Evolutionary conservation across 2,888 invertebrate genomes (phyloP).

Genomic region (Trisateles emortualis): DNA sequence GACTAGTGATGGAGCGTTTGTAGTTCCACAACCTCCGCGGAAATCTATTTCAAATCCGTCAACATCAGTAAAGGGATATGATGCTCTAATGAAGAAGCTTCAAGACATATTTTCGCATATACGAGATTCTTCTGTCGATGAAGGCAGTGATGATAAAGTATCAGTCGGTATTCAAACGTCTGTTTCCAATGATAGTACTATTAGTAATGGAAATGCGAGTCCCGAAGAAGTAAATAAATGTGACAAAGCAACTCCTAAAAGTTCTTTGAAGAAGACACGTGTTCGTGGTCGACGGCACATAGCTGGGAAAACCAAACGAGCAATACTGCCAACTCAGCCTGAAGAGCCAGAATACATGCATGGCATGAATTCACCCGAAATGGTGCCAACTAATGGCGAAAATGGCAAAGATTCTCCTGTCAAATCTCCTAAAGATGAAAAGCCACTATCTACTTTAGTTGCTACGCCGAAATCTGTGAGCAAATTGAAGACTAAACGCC

Average conservation of each 20-base stretch:
- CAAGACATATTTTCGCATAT: slow-evolving; percentile 79
- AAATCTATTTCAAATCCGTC: slow-evolving; percentile 75
- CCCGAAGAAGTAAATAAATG: slow-evolving; percentile 76
- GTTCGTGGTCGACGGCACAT: slow-evolving; percentile 79
- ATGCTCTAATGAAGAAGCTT: slow-evolving; percentile 75
- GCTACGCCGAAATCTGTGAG: slow-evolving; percentile 79
- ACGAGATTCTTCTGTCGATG: slow-evolving; percentile 67
- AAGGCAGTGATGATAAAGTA: slow-evolving; percentile 72
- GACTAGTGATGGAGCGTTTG: slow-evolving; percentile 81
- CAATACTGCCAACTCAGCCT: slow-evolving; percentile 74
- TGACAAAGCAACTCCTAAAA: slow-evolving; percentile 83
- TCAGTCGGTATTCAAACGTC: slow-evolving; percentile 77
- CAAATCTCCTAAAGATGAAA: slow-evolving; percentile 77
- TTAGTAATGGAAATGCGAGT: slow-evolving; percentile 80
- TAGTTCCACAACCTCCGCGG: slow-evolving; percentile 81
- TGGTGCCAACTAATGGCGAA: slow-evolving; percentile 76
- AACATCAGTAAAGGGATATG: slow-evolving; percentile 78
- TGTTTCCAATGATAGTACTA: slow-evolving; percentile 59
- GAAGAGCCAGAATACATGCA: slow-evolving; percentile 81
- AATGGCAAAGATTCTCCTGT: slow-evolving; percentile 65
- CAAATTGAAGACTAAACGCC: slow-evolving; percentile 76
- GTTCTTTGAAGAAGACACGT: slow-evolving; percentile 79
- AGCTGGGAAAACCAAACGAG: slow-evolving; percentile 77
- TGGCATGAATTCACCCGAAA: slow-evolving; percentile 82
- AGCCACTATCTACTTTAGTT: slow-evolving; percentile 65